A percentile compares a stretch with the other conserved stretches of the same genome.
Conservation (phyloP, 1,140 invertebrate genomes). For the Delia radicum region DNA sequence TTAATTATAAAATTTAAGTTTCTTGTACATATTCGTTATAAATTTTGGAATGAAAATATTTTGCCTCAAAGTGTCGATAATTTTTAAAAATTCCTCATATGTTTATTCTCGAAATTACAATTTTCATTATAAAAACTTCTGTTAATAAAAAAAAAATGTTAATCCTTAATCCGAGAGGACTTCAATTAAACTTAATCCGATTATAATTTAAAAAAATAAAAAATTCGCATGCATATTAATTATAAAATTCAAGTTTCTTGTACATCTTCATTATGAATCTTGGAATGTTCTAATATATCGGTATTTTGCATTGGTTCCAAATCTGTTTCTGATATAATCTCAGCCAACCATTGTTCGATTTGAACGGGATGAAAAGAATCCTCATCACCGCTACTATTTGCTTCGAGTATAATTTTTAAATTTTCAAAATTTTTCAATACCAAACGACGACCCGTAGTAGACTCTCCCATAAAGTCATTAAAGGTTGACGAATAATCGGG, state of each 20-base stretch:
- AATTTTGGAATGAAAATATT: no score
- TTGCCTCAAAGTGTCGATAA: no score
- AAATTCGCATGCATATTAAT: neutral
- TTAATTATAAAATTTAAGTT: no score
- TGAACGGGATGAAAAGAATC: constrained; percentile 57
- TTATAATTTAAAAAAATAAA: neutral
- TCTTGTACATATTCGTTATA: no score
- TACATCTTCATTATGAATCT: constrained; percentile 43
- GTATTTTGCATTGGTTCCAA: constrained; percentile 60
- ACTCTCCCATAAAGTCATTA: constrained; percentile 4
- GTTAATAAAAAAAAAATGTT: no score
- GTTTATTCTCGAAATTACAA: no score
- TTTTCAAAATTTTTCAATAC: constrained; percentile 53
- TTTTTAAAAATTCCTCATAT: no score
- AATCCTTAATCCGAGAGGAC: no score
- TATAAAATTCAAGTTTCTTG: constrained; percentile 25
- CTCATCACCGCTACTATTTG: constrained; percentile 41
- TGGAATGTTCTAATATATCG: constrained; percentile 58
- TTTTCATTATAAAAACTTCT: no score
- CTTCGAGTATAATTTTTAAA: constrained; percentile 45
- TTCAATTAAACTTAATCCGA: no score
- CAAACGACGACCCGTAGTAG: constrained; percentile 41
- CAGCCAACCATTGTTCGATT: constrained; percentile 61
- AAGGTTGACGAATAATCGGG: neutral
- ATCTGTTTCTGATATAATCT: constrained; percentile 61